Percentiles rank a stretch among this genome's conserved stretches.
These are phyloP conservation scores for Agonopterix heracliana DNA, from an alignment of 2,888 invertebrate species.

Conservation along the genomic window DNA sequence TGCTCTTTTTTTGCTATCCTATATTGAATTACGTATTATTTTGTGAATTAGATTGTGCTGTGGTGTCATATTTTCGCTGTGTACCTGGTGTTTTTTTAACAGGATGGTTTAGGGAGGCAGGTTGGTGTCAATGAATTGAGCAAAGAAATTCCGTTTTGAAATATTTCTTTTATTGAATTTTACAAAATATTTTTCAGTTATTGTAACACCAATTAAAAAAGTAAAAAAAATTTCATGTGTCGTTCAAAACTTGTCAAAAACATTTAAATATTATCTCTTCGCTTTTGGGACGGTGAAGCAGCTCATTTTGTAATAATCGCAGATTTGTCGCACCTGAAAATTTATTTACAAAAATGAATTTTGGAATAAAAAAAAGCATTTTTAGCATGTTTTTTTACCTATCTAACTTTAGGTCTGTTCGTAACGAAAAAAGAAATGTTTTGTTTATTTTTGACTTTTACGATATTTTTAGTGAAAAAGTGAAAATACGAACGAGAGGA, in stretches of 20 bases:
- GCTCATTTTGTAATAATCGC: constrained; percentile 88
- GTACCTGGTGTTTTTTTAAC: constrained; percentile 48
- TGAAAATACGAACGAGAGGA: no score
- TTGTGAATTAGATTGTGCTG: constrained; percentile 71
- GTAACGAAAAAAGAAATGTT: no score
- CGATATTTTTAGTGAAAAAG: no score
- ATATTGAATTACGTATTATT: constrained; percentile 73
- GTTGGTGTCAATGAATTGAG: constrained; percentile 26
- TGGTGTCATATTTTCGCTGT: constrained; percentile 64
- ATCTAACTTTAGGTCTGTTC: no score
- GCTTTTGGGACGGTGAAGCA: constrained; percentile 79
- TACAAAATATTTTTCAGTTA: not conserved
- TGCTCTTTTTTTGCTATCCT: constrained; percentile 70
- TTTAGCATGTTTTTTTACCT: no score
- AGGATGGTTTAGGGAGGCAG: constrained; percentile 48
- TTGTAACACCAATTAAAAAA: no score
- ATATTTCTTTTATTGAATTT: not conserved
- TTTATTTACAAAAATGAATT: no score
- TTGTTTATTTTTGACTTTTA: no score
- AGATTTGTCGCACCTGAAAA: constrained; percentile 93
- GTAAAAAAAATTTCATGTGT: no score
- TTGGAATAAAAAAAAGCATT: no score
- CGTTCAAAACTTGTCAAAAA: not conserved
- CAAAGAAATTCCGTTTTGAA: not conserved
- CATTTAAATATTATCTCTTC: constrained; percentile 33